These are phyloP conservation scores for Myzus persicae DNA, from an alignment of 1,140 invertebrate species.

Conservation along the genomic window DNA sequence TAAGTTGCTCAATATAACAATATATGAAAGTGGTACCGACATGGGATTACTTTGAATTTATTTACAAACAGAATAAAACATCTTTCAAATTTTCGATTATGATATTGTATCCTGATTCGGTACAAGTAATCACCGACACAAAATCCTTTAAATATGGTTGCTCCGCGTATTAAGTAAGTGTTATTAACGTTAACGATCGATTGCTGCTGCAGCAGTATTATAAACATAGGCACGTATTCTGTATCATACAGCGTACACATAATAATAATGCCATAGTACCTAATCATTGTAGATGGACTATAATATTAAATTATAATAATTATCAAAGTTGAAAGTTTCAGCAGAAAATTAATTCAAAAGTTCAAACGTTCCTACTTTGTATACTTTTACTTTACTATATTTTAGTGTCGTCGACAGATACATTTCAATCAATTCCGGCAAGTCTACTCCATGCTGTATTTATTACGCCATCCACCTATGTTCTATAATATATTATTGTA, in stretches of 20 bases:
- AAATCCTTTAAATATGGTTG: not conserved
- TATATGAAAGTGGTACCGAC: not conserved
- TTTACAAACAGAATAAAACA: not conserved
- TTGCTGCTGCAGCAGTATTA: not conserved
- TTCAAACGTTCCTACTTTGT: not conserved
- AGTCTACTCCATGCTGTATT: not conserved
- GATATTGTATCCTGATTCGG: not conserved
- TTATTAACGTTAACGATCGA: not conserved
- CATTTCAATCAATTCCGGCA: not conserved
- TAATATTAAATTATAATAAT: not conserved
- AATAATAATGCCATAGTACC: not conserved
- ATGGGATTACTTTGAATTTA: constrained; percentile 7
- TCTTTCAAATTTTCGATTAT: not conserved
- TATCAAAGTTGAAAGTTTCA: not conserved
- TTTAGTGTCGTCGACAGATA: not conserved
- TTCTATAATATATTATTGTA: not conserved
- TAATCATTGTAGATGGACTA: not conserved
- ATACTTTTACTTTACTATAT: not conserved
- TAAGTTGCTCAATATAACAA: not conserved
- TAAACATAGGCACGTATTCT: not conserved
- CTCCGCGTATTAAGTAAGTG: too few relatives aligned
- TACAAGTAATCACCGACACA: not conserved
- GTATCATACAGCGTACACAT: not conserved
- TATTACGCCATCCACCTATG: not conserved
- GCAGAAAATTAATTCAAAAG: not conserved